Evolutionary conservation across 2,797 vertebrate species (phyloP).

Genomic region (Enteromius afrohamiltoni): DNA sequence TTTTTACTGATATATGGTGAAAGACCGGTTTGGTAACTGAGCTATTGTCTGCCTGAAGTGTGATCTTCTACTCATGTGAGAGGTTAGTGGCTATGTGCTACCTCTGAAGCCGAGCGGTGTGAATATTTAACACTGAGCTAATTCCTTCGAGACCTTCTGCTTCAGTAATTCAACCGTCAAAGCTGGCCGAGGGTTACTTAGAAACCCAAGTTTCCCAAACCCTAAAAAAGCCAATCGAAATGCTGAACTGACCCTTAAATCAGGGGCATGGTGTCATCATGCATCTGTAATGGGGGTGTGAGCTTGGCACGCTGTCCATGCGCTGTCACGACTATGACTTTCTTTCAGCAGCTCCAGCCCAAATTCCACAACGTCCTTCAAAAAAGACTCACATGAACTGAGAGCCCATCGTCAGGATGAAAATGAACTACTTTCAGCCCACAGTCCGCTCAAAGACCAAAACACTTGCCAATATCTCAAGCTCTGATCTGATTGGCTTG

Average conservation of each 20-base stretch:
- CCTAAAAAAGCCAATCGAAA: not conserved
- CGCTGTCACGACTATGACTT: conserved; percentile 68
- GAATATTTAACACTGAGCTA: conserved; percentile 39
- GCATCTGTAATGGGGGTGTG: not conserved
- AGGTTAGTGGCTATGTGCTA: conserved; percentile 26
- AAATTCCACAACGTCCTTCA: conserved; percentile 75
- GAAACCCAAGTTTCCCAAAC: not conserved
- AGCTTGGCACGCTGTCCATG: conserved; percentile 38
- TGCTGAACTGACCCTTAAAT: conserved; percentile 4
- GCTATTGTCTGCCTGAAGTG: not conserved
- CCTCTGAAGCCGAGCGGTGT: not conserved
- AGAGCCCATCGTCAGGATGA: conserved; percentile 10
- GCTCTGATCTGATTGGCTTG: not conserved
- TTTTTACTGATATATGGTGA: not conserved
- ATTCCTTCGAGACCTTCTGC: conserved; percentile 12
- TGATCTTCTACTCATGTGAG: conserved; percentile 25
- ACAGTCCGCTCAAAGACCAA: not conserved
- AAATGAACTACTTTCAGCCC: not conserved
- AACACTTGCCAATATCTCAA: not conserved
- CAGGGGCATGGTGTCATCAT: not conserved
- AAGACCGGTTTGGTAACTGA: not conserved
- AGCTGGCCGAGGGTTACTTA: not conserved
- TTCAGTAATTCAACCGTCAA: conserved; percentile 8
- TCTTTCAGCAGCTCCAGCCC: conserved; percentile 75
- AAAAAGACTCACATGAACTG: conserved; percentile 65